Evolutionary conservation across 2,888 invertebrate genomes (phyloP).

Genomic region (Limnephilus auricula): DNA sequence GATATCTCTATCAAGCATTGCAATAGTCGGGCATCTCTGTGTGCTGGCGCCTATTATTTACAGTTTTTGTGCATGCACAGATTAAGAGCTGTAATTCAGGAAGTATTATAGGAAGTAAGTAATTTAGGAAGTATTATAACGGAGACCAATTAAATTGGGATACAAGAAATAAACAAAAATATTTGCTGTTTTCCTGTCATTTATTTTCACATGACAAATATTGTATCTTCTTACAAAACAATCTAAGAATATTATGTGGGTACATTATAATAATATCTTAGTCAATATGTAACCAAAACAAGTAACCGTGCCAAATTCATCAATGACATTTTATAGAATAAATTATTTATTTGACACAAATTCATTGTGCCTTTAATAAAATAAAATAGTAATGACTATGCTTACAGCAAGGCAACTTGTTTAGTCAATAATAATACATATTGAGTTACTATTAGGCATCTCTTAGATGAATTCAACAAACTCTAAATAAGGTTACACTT

Average conservation of each 20-base stretch:
- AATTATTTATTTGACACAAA: not conserved
- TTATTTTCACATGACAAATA: conserved; percentile 2
- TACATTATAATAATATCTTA: not conserved
- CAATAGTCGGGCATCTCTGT: too few relatives aligned
- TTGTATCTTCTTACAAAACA: conserved; percentile 2
- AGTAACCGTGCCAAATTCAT: conserved; percentile 2
- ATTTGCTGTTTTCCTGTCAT: not conserved
- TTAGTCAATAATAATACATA: not conserved
- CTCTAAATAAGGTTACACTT: not conserved
- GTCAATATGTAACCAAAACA: not conserved
- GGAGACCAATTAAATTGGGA: not conserved
- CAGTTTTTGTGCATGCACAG: too few relatives aligned
- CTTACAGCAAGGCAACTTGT: not conserved
- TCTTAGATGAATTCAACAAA: not conserved
- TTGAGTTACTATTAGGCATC: not conserved
- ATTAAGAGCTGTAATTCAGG: too few relatives aligned
- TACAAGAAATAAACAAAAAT: not conserved
- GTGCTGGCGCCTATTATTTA: too few relatives aligned
- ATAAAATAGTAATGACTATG: not conserved
- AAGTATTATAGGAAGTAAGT: too few relatives aligned
- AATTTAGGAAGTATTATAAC: not conserved
- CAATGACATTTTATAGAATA: not conserved
- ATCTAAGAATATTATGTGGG: not conserved
- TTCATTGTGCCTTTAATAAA: not conserved
- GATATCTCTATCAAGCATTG: too few relatives aligned